These are phyloP conservation scores for Palloptera scutellata DNA, from an alignment of 2,888 invertebrate genomes.

Conservation along the genomic window DNA sequence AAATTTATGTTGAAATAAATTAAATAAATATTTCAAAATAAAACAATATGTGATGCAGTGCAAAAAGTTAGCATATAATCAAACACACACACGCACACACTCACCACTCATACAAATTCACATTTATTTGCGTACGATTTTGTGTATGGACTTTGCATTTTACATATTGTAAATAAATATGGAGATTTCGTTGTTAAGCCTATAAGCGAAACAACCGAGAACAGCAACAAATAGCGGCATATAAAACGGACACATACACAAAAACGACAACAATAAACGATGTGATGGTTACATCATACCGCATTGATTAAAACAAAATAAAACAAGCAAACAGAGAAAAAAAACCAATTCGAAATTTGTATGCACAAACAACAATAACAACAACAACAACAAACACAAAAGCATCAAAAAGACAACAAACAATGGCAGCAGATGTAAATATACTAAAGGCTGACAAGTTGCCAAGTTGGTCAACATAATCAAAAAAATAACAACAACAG, in stretches of 20 bases:
- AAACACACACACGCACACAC: neutral
- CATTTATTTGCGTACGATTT: neutral
- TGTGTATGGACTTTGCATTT: neutral
- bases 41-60: too few species aligned
- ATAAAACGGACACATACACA: neutral
- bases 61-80: too few species aligned
- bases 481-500: neutral
- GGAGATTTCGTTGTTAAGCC: neutral
- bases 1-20: too few species aligned
- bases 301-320: too few species aligned
- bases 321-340: too few species aligned
- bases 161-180: slow-evolving; percentile 1
- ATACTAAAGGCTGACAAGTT: slow-evolving; percentile 19
- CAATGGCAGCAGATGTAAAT: neutral
- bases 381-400: too few species aligned
- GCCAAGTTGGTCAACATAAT: slow-evolving; percentile 19
- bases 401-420: too few species aligned
- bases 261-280: too few species aligned
- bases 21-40: too few species aligned
- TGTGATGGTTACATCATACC: too few species aligned
- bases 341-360: too few species aligned
- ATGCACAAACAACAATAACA: too few species aligned
- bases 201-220: slow-evolving; percentile 4
- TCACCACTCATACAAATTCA: neutral
- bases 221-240: neutral